Conservation (phyloP, 2,888 invertebrate species). For the Chouioia cunea region DNA sequence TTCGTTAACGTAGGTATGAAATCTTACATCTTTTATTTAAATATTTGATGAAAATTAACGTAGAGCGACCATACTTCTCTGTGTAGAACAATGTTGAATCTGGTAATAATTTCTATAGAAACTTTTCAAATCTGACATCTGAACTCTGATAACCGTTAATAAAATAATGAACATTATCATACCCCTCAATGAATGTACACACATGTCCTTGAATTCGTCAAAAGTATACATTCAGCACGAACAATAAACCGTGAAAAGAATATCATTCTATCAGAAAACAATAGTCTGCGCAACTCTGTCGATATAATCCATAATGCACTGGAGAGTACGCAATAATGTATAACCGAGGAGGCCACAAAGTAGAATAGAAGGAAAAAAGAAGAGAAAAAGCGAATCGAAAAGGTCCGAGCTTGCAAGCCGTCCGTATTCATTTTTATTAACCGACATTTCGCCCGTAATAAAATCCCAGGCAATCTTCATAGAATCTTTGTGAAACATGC, state of each 20-base stretch:
- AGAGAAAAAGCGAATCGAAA: slow-evolving; percentile 31
- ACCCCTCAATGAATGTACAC: too few species aligned
- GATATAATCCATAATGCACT: slow-evolving; percentile 42
- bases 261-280: slow-evolving; percentile 42
- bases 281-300: slow-evolving; percentile 28
- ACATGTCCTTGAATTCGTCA: too few species aligned
- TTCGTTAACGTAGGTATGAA: not conserved
- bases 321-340: slow-evolving; percentile 22
- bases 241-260: slow-evolving; percentile 22
- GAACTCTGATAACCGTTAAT: too few species aligned
- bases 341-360: slow-evolving; percentile 43
- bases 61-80: too few species aligned
- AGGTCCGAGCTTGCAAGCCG: slow-evolving; percentile 19
- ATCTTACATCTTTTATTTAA: too few species aligned
- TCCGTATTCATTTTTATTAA: slow-evolving; percentile 68
- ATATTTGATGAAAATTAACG: too few species aligned
- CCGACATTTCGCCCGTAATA: slow-evolving; percentile 68
- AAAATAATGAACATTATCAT: too few species aligned
- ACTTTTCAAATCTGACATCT: too few species aligned
- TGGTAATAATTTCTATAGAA: too few species aligned
- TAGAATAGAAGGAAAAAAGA: slow-evolving; percentile 45
- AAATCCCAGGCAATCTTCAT: slow-evolving; percentile 68
- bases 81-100: too few species aligned
- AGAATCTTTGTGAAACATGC: slow-evolving; percentile 69
- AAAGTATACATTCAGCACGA: not conserved